These are phyloP conservation scores for Trematocara macrostoma DNA, from an alignment of 2,113 vertebrate genomes.

Conservation along the genomic window DNA sequence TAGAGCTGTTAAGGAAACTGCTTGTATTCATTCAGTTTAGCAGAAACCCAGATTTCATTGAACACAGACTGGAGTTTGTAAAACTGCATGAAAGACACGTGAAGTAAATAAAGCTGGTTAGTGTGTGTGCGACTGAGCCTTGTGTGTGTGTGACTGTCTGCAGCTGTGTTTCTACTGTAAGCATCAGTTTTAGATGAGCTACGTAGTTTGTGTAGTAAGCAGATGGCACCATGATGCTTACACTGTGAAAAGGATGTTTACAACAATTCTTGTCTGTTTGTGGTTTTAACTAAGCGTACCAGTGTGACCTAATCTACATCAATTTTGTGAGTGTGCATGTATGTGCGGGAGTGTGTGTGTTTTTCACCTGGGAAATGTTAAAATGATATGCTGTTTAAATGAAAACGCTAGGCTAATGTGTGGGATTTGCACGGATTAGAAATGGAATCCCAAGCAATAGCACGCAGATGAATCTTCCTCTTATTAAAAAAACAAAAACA, in stretches of 20 bases:
- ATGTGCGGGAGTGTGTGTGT: neutral
- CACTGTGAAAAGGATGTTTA: neutral
- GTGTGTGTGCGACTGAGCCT: neutral
- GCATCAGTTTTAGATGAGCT: neutral
- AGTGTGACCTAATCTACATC: neutral
- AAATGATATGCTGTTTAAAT: neutral
- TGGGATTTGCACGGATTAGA: neutral
- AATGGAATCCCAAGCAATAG: neutral
- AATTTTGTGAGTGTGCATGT: neutral
- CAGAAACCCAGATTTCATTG: neutral
- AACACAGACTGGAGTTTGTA: neutral
- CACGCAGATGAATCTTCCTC: neutral
- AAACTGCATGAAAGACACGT: neutral
- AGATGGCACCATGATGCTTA: neutral
- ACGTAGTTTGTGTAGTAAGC: neutral
- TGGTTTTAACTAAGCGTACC: neutral
- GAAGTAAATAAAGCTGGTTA: neutral
- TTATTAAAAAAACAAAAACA: neutral
- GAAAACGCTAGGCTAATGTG: neutral
- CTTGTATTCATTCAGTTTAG: neutral
- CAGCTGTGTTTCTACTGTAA: neutral
- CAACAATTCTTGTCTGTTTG: neutral
- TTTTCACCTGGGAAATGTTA: neutral
- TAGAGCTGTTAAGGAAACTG: neutral
- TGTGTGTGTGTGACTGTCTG: neutral